These are phyloP conservation scores for Athrips mouffetella DNA, from an alignment of 2,888 invertebrate genomes.

Conservation along the genomic window DNA sequence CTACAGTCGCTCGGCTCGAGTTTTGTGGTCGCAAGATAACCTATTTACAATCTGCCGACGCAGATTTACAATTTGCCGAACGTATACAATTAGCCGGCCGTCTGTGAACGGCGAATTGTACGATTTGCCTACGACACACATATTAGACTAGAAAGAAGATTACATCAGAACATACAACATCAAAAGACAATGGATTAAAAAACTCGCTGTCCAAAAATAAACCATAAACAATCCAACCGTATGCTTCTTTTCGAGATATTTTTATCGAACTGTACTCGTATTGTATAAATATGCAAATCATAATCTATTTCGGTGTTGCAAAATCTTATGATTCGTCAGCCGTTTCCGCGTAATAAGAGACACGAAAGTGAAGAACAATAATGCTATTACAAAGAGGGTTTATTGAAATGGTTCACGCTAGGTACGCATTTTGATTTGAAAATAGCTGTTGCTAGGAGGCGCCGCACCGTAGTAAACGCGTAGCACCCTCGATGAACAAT, in stretches of 20 bases:
- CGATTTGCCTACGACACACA: no score
- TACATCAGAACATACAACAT: no score
- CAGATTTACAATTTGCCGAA: no score
- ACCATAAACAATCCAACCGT: background rate
- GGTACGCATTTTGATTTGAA: background rate
- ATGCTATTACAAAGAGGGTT: background rate
- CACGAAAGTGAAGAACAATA: slow-evolving; percentile 6
- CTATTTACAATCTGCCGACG: no score
- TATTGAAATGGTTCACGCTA: slow-evolving; percentile 7
- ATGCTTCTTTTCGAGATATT: background rate
- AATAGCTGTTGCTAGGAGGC: background rate
- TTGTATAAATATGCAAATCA: background rate
- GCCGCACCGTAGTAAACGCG: background rate
- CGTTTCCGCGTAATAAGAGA: slow-evolving; percentile 5
- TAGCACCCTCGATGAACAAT: background rate
- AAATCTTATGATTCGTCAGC: background rate
- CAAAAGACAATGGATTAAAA: no score
- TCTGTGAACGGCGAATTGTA: no score
- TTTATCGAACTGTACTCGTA: background rate
- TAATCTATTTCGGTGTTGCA: background rate
- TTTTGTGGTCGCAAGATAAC: no score
- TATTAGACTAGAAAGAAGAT: no score
- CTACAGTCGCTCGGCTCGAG: no score
- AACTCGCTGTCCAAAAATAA: background rate
- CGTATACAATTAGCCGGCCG: no score